A percentile compares a stretch with the other conserved stretches of the same genome.
Evolutionary conservation across 2,888 invertebrate species (phyloP).

Genomic region (Mechanitis messenoides): DNA sequence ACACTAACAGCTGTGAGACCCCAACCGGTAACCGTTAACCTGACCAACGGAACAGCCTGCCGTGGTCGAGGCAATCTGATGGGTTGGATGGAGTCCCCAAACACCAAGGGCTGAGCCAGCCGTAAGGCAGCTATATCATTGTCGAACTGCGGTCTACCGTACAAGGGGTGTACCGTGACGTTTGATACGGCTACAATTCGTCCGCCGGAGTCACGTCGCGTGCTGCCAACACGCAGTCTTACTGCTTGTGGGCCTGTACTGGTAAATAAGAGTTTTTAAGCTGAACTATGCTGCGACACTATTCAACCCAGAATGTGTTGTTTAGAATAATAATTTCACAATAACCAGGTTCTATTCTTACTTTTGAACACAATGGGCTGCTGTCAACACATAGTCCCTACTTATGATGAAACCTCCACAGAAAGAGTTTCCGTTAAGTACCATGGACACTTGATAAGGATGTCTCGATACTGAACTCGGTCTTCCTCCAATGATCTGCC

Average conservation of each 20-base stretch:
- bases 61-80: constrained; percentile 54
- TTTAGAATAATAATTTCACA: background rate
- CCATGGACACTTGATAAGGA: constrained; percentile 64
- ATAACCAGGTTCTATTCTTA: constrained; percentile 39
- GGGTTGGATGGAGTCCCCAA: constrained; percentile 48
- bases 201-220: constrained; percentile 66
- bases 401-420: constrained; percentile 71
- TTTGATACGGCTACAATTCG: constrained; percentile 56
- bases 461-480: constrained; percentile 61
- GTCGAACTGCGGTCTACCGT: constrained; percentile 62
- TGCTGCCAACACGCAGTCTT: constrained; percentile 65
- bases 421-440: constrained; percentile 66
- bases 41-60: constrained; percentile 58
- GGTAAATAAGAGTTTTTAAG: constrained; percentile 4
- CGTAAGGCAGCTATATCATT: constrained; percentile 65
- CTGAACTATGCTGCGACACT: too few relatives aligned
- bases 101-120: constrained; percentile 52
- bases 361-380: constrained; percentile 70
- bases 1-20: constrained; percentile 64
- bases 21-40: constrained; percentile 70
- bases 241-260: constrained; percentile 35
- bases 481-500: constrained; percentile 66
- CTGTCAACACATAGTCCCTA: constrained; percentile 58
- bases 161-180: constrained; percentile 58
- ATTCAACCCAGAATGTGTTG: too few relatives aligned